Evolutionary conservation across 2,888 invertebrate species (phyloP), one percentile per base, ranked within the genome.

Genomic region (Pherbina coryleti): DNA sequence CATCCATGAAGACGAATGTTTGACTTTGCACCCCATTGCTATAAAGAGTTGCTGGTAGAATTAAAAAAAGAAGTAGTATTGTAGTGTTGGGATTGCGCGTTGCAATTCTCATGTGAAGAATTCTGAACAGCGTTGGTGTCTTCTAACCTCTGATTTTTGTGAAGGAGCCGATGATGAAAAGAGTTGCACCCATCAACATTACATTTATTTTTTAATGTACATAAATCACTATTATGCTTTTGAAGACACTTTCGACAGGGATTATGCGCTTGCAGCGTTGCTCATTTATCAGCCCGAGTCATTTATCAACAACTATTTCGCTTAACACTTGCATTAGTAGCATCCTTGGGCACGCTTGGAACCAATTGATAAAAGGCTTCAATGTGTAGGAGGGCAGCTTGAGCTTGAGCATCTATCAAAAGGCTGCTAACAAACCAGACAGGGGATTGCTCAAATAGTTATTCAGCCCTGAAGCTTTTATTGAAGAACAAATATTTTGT

Each of bases 1-100:
- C n/a, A n/a, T n/a, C n/a, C n/a, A n/a, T n/a, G n/a, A 79, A 80
- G 9, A 78, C 81, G 22, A 75, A 82, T 8, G 79, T 81, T n/a
- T 81, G 34, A 49, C 81, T n/a, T 55, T 62, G 53, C 3, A 25
- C 78, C 7, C 66, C 70, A 49, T 76, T 77, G 11, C 77, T 78
- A 19, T 82, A 75, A 62, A 80, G 72, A 1, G 77, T 74, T 7
- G 80, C 78, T 0, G 81, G 82, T 14, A 81, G 19, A 14, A 80
- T 78, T 75, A 75, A 66, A 67, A 80, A 80, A n/a, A 79, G 44
- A 37, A n/a, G 72, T 74, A 14, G 72, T 9, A 5, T 72, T 64
- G 11, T 53, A 11, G 28, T 72, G 49, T 25, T 37, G 17, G n/a
- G 22, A 17, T 5, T 57, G 19, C 4, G 17, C 49, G 28, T 57